Conservation (phyloP, 2,113 vertebrate genomes). For the Steatornis caripensis region DNA sequence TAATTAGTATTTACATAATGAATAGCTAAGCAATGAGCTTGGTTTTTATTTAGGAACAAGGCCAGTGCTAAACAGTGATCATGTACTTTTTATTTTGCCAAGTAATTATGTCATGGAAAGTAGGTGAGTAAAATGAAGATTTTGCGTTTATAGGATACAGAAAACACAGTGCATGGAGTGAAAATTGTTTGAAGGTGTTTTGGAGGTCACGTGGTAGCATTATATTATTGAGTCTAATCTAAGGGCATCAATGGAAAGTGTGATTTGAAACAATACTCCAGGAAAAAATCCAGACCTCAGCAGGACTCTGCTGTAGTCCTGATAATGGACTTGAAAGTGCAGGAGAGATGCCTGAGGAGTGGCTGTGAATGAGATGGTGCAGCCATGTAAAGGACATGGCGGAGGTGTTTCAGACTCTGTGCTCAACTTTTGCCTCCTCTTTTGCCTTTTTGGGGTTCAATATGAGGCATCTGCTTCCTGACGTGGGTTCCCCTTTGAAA, state of each 20-base stretch:
- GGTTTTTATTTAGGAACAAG: background rate
- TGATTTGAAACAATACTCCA: background rate
- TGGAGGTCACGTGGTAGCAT: background rate
- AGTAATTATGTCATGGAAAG: background rate
- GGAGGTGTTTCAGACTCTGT: rapidly evolving
- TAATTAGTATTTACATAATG: background rate
- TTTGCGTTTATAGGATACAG: background rate
- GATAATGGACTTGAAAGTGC: background rate
- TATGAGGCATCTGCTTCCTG: background rate
- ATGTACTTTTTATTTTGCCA: background rate
- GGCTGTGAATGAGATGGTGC: background rate
- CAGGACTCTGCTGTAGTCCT: background rate
- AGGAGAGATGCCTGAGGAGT: background rate
- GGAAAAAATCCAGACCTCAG: background rate
- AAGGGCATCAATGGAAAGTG: background rate
- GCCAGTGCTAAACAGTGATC: background rate
- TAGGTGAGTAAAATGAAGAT: background rate
- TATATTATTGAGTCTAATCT: background rate
- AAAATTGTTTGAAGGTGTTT: background rate
- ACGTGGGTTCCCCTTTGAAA: background rate
- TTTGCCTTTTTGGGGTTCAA: background rate
- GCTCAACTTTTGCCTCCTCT: background rate
- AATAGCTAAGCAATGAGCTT: background rate
- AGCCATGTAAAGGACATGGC: rapidly evolving
- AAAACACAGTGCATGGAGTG: background rate